phyloP scores from a whole-genome alignment of 2,797 vertebrate genomes.

The Enoplosus armatus region DNA sequence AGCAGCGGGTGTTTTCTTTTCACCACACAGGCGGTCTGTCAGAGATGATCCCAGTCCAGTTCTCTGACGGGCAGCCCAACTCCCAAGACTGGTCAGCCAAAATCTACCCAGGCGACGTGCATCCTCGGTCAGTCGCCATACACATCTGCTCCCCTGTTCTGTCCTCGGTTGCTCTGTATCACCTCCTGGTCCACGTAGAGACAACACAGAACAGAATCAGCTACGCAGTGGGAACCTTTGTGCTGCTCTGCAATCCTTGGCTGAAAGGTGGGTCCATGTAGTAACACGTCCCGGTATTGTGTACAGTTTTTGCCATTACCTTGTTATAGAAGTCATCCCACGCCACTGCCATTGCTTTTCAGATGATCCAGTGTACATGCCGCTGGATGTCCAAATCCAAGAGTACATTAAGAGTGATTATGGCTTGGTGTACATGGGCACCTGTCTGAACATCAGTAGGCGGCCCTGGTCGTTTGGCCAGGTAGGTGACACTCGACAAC shows the following conservation, averaged over 20 bases:
- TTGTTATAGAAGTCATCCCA: not conserved
- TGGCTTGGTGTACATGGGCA: slow-evolving; percentile 73
- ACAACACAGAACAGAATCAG: not conserved
- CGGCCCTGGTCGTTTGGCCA: slow-evolving; percentile 77
- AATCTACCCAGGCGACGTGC: slow-evolving; percentile 25
- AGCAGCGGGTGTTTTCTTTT: not conserved
- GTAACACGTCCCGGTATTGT: not conserved
- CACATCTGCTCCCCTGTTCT: slow-evolving; percentile 67
- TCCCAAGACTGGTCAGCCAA: slow-evolving; percentile 63
- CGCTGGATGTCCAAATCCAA: slow-evolving; percentile 54
- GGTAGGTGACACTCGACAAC: slow-evolving; percentile 49
- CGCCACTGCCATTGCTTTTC: slow-evolving; percentile 10
- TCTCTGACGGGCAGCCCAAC: not conserved
- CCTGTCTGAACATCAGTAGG: slow-evolving; percentile 40
- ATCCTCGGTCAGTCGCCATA: slow-evolving; percentile 46
- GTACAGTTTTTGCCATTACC: not conserved
- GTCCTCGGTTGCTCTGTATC: slow-evolving; percentile 71
- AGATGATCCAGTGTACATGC: slow-evolving; percentile 78
- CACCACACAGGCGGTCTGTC: slow-evolving; percentile 45
- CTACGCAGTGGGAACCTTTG: slow-evolving; percentile 61
- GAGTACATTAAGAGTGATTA: slow-evolving; percentile 80
- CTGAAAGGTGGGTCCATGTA: slow-evolving; percentile 56
- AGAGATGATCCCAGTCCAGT: slow-evolving; percentile 55
- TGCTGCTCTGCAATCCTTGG: slow-evolving; percentile 81
- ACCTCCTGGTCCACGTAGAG: slow-evolving; percentile 64